Percentiles rank a stretch among this genome's conserved stretches.
These are phyloP conservation scores for Gadus chalcogrammus DNA, from an alignment of 2,113 vertebrate genomes.

Conservation along the genomic window DNA sequence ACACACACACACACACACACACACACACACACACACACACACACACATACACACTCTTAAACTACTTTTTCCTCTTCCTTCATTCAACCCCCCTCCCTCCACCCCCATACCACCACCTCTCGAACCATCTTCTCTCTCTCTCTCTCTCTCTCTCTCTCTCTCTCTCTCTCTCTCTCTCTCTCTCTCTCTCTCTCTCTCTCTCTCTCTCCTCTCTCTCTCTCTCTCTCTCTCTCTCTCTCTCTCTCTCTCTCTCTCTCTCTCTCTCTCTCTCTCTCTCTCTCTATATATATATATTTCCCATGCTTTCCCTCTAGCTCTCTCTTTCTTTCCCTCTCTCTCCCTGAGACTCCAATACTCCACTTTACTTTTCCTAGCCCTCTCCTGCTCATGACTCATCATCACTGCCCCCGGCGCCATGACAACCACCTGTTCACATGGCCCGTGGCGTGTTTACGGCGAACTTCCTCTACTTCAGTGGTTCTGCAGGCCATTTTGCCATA, in stretches of 20 bases:
- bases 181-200: constrained; percentile 35
- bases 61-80: too few relatives aligned
- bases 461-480: constrained; percentile 35
- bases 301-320: constrained; percentile 51
- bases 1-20: constrained; percentile 1
- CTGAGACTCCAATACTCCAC: constrained; percentile 45
- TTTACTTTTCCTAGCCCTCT: constrained; percentile 64
- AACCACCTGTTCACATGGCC: constrained; percentile 60
- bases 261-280: too few relatives aligned
- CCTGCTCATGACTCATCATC: constrained; percentile 64
- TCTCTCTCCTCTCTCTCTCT: constrained; percentile 31
- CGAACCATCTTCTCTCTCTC: constrained; percentile 54
- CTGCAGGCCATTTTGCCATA: constrained; percentile 46
- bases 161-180: constrained; percentile 4
- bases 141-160: constrained; percentile 26
- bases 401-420: constrained; percentile 62
- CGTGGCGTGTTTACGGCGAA: constrained; percentile 54
- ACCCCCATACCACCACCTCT: constrained; percentile 6
- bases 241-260: constrained; percentile 1
- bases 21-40: constrained; percentile 23
- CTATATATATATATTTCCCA: constrained; percentile 14
- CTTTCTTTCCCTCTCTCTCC: constrained; percentile 23
- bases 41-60: constrained; percentile 29
- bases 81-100: too few relatives aligned
- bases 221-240: constrained; percentile 3